Evolutionary conservation across 2,113 vertebrate species (phyloP), one percentile per base, ranked within the genome.

Genomic region (Jacana jacana): DNA sequence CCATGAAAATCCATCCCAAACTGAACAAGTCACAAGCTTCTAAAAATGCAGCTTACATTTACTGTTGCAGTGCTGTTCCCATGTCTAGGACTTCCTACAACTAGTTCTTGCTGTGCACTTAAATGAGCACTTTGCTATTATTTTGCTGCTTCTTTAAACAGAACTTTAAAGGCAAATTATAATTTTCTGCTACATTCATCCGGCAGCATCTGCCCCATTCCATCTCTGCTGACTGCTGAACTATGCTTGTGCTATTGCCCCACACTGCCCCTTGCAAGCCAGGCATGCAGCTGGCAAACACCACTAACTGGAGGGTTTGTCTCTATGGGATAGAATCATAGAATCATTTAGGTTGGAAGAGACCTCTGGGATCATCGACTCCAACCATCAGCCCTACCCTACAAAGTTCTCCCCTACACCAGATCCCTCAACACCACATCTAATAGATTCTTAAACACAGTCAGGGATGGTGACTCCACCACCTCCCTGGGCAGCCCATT

Each of bases 101-200:
- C 27, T 17, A 60, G 10, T 7, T 52, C 10, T 11, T 7, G 1
- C 10, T 1, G 2, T 13, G 1, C 25, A 6, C 30, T 2, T 9
- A 19, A 13, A 25, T 2, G 4, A 51, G 37, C 24, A 3, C 20
- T 65, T 51, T 0, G 11, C 30, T 42, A 10, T 7, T 23, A 5
- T 23, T 52, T 44, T 61, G 33, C 22, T 22, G 6, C 31, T 60
- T 58, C n/a, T 76, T 51, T 27, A 11, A 42, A 22, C 16, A 11
- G 13, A 40, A n/a, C 3, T 65, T 40, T 9, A 18, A 57, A 51
- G 49, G 60, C 12, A 9, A 51, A 27, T 46, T 18, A 20, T 18
- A 42, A 17, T 4, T 23, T 58, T 17, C 37, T 23, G 7, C 4
- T 18, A 37, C 49, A 37, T 9, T 18, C 37, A 14, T 27, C 5